Percentiles rank a stretch among this genome's conserved stretches.
These are phyloP conservation scores for Istiophorus platypterus DNA, from an alignment of 2,113 vertebrate genomes.

Conservation along the genomic window DNA sequence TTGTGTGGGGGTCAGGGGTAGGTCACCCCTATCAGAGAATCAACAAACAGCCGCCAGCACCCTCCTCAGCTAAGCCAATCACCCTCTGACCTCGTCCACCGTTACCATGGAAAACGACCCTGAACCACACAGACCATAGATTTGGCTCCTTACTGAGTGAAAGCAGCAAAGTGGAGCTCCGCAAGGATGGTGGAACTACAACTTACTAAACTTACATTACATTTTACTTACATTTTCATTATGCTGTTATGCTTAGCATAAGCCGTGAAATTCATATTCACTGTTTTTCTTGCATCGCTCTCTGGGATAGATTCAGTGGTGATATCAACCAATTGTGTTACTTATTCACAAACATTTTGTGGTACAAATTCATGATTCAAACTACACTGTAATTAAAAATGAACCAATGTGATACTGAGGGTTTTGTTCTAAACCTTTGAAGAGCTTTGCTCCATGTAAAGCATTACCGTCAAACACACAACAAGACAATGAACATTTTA, in stretches of 20 bases:
- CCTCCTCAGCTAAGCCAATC: conserved; percentile 76
- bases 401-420: neutral
- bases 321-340: conserved; percentile 1
- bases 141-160: conserved; percentile 43
- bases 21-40: conserved; percentile 79
- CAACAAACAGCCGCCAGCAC: conserved; percentile 82
- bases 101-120: conserved; percentile 81
- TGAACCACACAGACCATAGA: conserved; percentile 64
- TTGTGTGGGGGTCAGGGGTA: conserved; percentile 75
- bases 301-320: neutral
- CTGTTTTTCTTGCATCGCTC: neutral
- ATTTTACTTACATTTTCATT: too few species aligned
- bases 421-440: neutral
- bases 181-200: conserved; percentile 37
- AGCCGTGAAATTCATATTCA: neutral
- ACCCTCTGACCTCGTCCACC: conserved; percentile 74
- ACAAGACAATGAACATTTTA: neutral
- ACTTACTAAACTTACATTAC: conserved; percentile 22
- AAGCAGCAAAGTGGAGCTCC: conserved; percentile 23
- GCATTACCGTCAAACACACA: neutral
- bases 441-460: neutral
- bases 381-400: neutral
- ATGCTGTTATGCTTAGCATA: neutral
- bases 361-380: neutral
- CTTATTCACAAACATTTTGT: neutral